Evolutionary conservation across 2,797 vertebrate genomes (phyloP).

Genomic region (Sardinella longiceps): DNA sequence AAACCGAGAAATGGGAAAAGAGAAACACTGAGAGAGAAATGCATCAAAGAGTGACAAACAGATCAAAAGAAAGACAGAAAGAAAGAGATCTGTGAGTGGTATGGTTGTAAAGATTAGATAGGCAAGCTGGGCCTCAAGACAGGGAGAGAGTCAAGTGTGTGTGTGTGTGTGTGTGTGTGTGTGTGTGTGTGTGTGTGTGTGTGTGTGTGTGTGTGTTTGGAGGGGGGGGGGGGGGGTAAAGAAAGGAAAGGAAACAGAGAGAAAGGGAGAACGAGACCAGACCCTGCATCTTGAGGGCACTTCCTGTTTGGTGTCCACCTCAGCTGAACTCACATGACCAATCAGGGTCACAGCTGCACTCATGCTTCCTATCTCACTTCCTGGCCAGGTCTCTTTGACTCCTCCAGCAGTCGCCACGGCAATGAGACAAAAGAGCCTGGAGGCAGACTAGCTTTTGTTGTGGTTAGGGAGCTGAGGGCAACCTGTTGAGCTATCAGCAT

Average conservation of each 20-base stretch:
- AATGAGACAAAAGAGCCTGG: not conserved
- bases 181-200: too few relatives aligned
- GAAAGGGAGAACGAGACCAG: not conserved
- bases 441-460: conserved; percentile 58
- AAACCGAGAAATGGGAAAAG: not conserved
- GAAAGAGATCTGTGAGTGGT: conserved; percentile 8
- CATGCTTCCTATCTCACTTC: conserved; percentile 1
- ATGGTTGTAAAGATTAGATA: conserved; percentile 15
- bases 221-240: not conserved
- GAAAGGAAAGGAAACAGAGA: not conserved
- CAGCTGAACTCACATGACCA: not conserved
- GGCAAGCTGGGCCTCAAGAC: not conserved
- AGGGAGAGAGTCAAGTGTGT: too few relatives aligned
- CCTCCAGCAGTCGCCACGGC: not conserved
- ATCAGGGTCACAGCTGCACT: not conserved
- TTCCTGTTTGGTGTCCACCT: not conserved
- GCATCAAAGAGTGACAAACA: not conserved
- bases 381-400: not conserved
- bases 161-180: too few relatives aligned
- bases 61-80: not conserved
- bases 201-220: too few relatives aligned
- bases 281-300: not conserved
- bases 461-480: conserved; percentile 48
- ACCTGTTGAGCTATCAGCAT: conserved; percentile 54
- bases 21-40: not conserved